Percentiles rank a stretch among this genome's conserved stretches.
Conservation (phyloP, 1,140 invertebrate species). For the Scaptomyza graminum region DNA sequence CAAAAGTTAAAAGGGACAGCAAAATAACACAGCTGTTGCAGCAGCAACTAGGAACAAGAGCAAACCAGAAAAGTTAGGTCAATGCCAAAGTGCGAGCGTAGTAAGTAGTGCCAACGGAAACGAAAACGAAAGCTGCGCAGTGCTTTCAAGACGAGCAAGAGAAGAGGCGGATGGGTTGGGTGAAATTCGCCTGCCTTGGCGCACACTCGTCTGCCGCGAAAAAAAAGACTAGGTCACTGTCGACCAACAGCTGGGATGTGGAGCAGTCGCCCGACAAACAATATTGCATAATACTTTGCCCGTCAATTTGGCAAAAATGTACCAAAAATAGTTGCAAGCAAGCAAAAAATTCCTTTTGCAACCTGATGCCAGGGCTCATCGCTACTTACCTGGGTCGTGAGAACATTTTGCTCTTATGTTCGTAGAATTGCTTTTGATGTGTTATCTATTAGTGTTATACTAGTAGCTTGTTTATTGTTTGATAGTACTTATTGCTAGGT, state of each 20-base stretch:
- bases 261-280: background rate
- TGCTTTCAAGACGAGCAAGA: background rate
- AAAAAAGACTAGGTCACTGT: slow-evolving; percentile 35
- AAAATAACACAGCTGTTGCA: slow-evolving; percentile 29
- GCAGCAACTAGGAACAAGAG: slow-evolving; percentile 16
- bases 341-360: slow-evolving; percentile 24
- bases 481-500: slow-evolving; percentile 44
- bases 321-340: slow-evolving; percentile 47
- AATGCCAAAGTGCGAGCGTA: slow-evolving; percentile 69
- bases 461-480: slow-evolving; percentile 25
- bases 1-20: background rate
- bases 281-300: slow-evolving; percentile 37
- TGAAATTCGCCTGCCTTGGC: slow-evolving; percentile 44
- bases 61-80: slow-evolving; percentile 48
- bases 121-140: slow-evolving; percentile 69
- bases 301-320: slow-evolving; percentile 5
- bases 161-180: background rate
- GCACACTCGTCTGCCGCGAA: slow-evolving; percentile 53
- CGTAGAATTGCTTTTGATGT: slow-evolving; percentile 49
- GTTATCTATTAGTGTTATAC: slow-evolving; percentile 24
- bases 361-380: slow-evolving; percentile 9
- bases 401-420: slow-evolving; percentile 62
- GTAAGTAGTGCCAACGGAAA: slow-evolving; percentile 48
- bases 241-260: slow-evolving; percentile 36
- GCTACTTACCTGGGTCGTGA: slow-evolving; percentile 73